phyloP scores from a whole-genome alignment of 2,797 vertebrate genomes.

The Darevskia nairensis region DNA sequence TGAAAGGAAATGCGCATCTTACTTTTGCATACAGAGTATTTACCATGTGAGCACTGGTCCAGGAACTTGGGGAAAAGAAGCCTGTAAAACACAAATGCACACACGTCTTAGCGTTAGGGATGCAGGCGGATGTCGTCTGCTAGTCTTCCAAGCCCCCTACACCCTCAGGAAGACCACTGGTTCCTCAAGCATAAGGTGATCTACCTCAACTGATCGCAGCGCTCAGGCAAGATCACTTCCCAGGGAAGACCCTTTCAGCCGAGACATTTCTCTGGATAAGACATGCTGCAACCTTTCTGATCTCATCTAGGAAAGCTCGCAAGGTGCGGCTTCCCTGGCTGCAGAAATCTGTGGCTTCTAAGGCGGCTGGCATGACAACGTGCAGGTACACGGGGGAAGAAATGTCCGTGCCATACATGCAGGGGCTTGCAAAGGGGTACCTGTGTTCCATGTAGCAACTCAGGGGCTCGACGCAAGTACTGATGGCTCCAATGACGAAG shows the following conservation, averaged over 20 bases:
- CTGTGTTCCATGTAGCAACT: conserved; percentile 94
- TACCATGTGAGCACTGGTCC: conserved; percentile 97
- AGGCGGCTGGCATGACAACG: accelerated
- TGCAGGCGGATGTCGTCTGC: too few relatives aligned
- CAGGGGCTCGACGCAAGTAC: conserved; percentile 90
- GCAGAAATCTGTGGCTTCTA: background rate
- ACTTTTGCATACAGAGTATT: conserved; percentile 19
- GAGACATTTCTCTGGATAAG: background rate
- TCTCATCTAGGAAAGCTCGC: background rate
- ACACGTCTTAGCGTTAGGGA: background rate
- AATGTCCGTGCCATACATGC: accelerated
- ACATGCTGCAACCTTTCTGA: background rate
- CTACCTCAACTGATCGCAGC: background rate
- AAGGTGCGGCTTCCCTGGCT: background rate
- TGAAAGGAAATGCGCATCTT: background rate
- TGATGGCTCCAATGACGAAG: conserved; percentile 87
- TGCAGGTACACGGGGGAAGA: accelerated
- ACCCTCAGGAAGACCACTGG: background rate
- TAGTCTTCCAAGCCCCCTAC: background rate
- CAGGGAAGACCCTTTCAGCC: background rate
- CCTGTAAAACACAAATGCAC: conserved; percentile 72
- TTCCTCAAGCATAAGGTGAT: background rate
- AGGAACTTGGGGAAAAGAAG: conserved; percentile 94
- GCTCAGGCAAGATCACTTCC: background rate
- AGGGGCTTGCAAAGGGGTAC: conserved; percentile 66